Evolutionary conservation across 2,113 vertebrate species (phyloP).

Genomic region (Pterocles gutturalis): DNA sequence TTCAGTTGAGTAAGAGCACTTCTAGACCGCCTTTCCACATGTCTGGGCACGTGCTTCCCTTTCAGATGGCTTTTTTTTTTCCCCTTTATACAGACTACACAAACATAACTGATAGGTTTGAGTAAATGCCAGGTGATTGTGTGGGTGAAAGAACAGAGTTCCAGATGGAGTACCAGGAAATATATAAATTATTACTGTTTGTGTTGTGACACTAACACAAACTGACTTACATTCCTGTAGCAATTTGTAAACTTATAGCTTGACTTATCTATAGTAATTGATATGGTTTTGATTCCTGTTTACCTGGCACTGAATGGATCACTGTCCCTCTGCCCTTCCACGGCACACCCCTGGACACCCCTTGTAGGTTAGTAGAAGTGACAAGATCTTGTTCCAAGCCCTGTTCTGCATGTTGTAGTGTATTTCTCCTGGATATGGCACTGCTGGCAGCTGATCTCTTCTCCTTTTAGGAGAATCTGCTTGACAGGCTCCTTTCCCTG

Average conservation of each 20-base stretch:
- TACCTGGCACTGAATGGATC: rapidly evolving
- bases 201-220: not conserved
- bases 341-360: rapidly evolving
- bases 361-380: not conserved
- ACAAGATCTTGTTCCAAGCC: not conserved
- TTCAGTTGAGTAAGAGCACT: not conserved
- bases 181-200: not conserved
- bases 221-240: not conserved
- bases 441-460: not conserved
- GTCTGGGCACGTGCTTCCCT: not conserved
- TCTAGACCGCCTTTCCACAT: not conserved
- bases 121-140: not conserved
- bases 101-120: not conserved
- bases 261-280: not conserved
- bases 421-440: not conserved
- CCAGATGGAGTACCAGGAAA: not conserved
- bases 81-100: not conserved
- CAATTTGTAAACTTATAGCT: not conserved
- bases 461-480: not conserved
- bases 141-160: not conserved
- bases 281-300: not conserved
- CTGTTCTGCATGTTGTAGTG: not conserved
- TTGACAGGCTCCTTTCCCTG: not conserved
- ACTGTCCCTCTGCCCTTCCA: not conserved
- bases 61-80: not conserved